Percentiles rank a stretch among this genome's conserved stretches.
phyloP scores from a whole-genome alignment of 2,797 vertebrate genomes.

The Esox lucius region DNA sequence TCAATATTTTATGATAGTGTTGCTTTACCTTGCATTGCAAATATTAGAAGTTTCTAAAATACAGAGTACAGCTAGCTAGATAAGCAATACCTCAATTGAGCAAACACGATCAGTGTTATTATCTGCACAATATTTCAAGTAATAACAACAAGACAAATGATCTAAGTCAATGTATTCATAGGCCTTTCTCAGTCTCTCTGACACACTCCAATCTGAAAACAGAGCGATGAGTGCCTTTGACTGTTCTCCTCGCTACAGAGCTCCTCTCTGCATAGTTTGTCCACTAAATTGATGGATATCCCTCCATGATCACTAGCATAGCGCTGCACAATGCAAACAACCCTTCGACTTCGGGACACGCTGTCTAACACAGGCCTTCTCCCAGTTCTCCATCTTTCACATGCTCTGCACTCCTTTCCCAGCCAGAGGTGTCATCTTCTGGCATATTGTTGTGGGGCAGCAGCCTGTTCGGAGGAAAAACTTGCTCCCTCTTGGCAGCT shows the following conservation, averaged over 20 bases:
- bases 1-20: too few relatives aligned
- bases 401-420: conserved; percentile 34
- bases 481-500: conserved; percentile 34
- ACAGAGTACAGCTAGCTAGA: too few relatives aligned
- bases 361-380: conserved; percentile 40
- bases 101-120: too few relatives aligned
- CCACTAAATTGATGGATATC: conserved; percentile 61
- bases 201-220: conserved; percentile 17
- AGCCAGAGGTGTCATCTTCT: conserved; percentile 51
- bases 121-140: too few relatives aligned
- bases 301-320: conserved; percentile 43
- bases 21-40: too few relatives aligned
- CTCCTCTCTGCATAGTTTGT: conserved; percentile 36
- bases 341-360: conserved; percentile 28
- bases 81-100: too few relatives aligned
- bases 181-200: not conserved
- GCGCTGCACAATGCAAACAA: conserved; percentile 37
- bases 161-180: too few relatives aligned
- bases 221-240: conserved; percentile 51
- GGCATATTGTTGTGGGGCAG: conserved; percentile 44
- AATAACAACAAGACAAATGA: too few relatives aligned
- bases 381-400: conserved; percentile 41
- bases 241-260: conserved; percentile 57
- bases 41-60: too few relatives aligned
- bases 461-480: conserved; percentile 30